phyloP scores from a whole-genome alignment of 2,113 vertebrate genomes.

The Anguilla rostrata region DNA sequence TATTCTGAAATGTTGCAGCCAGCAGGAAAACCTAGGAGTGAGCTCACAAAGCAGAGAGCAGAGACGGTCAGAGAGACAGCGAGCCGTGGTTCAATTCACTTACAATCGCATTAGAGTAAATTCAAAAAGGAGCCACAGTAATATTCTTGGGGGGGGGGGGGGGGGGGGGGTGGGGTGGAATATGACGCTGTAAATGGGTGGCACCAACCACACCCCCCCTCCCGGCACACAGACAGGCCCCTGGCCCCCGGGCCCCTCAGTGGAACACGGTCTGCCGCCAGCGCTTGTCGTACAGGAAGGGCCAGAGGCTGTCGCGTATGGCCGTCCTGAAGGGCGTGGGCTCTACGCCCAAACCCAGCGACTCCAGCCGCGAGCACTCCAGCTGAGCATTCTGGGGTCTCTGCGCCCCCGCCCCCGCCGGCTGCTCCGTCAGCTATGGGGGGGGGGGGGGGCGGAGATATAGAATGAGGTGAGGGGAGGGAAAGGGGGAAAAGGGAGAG shows the following conservation, averaged over 20 bases:
- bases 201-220: too few relatives aligned
- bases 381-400: slow-evolving; percentile 85
- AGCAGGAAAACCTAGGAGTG: not conserved
- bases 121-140: not conserved
- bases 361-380: slow-evolving; percentile 86
- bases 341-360: slow-evolving; percentile 80
- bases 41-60: not conserved
- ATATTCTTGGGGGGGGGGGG: not conserved
- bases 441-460: not conserved
- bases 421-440: slow-evolving; percentile 83
- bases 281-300: slow-evolving; percentile 90
- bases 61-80: not conserved
- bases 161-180: not conserved
- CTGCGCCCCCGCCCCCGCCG: slow-evolving; percentile 70
- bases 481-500: not conserved
- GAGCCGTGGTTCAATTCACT: not conserved
- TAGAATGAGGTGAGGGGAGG: not conserved
- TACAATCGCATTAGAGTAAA: not conserved
- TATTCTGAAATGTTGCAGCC: not conserved
- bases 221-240: too few relatives aligned
- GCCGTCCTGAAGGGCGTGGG: slow-evolving; percentile 80
- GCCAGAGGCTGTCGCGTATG: slow-evolving; percentile 89
- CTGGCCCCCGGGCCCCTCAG: slow-evolving; percentile 37
- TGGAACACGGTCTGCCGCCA: slow-evolving; percentile 95
- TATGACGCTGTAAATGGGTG: not conserved